phyloP scores from a whole-genome alignment of 1,140 invertebrate genomes.

The Samia ricini region DNA sequence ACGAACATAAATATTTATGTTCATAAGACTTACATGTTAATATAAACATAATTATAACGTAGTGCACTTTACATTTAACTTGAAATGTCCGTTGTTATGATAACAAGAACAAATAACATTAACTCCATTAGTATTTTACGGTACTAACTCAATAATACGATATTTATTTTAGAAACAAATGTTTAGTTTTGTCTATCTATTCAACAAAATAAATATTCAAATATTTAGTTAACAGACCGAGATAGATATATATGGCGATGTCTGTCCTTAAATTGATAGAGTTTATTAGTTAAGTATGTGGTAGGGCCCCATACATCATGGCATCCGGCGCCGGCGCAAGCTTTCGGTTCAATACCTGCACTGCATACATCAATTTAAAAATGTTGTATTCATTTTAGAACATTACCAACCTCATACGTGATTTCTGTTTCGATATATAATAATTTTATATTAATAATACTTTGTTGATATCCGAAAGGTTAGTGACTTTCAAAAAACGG shows the following conservation, averaged over 20 bases:
- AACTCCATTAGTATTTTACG: not conserved
- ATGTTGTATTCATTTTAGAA: slow-evolving; percentile 14
- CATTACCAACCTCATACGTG: not conserved
- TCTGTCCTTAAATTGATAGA: slow-evolving; percentile 46
- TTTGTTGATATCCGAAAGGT: slow-evolving; percentile 16
- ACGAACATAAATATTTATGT: not conserved
- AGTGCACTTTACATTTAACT: not conserved
- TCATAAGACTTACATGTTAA: not conserved
- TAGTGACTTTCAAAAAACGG: slow-evolving; percentile 52
- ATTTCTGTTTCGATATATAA: not conserved
- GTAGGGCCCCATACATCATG: slow-evolving; percentile 65
- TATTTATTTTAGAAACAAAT: not conserved
- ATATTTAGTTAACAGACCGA: slow-evolving; percentile 30
- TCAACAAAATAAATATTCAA: slow-evolving; percentile 12
- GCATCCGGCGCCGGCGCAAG: slow-evolving; percentile 59
- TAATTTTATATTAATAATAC: not conserved
- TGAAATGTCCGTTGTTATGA: not conserved
- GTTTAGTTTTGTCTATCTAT: too few relatives aligned
- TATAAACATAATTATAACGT: not conserved
- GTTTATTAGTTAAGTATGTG: slow-evolving; percentile 64
- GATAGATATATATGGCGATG: slow-evolving; percentile 51
- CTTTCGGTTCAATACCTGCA: slow-evolving; percentile 51
- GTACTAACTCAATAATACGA: not conserved
- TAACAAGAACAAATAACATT: not conserved
- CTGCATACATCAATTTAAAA: slow-evolving; percentile 53